Percentiles rank a stretch among this genome's conserved stretches.
Evolutionary conservation across 2,797 vertebrate species (phyloP).

Genomic region (Diplodus puntazzo): DNA sequence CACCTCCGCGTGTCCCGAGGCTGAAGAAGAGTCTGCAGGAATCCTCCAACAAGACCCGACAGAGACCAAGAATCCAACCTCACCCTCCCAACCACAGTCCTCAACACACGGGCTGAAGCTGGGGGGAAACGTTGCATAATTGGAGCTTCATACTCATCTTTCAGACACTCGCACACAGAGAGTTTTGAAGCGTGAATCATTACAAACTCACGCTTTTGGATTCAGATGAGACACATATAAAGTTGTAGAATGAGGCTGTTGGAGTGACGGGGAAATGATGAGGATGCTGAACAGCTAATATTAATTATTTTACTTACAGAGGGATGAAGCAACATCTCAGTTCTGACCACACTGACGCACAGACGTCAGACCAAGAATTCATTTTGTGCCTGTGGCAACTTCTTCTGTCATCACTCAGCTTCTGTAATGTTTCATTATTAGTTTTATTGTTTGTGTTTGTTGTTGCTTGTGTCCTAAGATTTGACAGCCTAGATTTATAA

Average conservation of each 20-base stretch:
- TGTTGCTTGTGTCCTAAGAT: no score
- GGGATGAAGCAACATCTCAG: not conserved
- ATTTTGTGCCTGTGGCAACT: not conserved
- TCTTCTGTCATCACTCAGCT: not conserved
- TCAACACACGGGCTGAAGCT: not conserved
- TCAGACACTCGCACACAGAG: not conserved
- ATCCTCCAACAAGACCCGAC: constrained; percentile 87
- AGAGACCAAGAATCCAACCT: constrained; percentile 84
- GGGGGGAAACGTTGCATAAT: not conserved
- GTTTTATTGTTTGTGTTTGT: no score
- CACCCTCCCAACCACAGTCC: constrained; percentile 56
- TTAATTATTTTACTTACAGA: not conserved
- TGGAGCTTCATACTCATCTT: not conserved
- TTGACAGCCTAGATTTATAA: no score
- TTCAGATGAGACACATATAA: not conserved
- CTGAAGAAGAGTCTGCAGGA: constrained; percentile 66
- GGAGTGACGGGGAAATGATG: not conserved
- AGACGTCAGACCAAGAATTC: not conserved
- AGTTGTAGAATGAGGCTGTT: not conserved
- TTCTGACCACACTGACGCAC: not conserved
- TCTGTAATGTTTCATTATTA: not conserved
- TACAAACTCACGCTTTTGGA: not conserved
- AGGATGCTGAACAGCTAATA: not conserved
- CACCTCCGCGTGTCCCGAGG: constrained; percentile 55
- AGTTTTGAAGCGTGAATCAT: not conserved